Base-by-base conservation (phyloP, 92 coral and sea anemone genomes). In the Nematostella vectensis region DNA sequence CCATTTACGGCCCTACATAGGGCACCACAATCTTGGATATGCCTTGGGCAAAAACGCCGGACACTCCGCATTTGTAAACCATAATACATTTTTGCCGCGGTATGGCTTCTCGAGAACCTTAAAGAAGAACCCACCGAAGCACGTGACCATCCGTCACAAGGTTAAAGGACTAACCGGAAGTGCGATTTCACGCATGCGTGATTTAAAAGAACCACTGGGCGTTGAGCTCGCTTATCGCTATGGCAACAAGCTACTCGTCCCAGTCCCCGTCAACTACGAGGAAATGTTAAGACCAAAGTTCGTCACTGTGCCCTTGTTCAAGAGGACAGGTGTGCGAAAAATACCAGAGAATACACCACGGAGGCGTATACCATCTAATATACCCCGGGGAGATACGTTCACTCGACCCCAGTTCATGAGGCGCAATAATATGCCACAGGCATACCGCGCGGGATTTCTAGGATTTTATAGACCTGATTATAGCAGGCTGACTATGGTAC, bases 161-260 rank as follows among this genome's bases (percentile, higher is more conserved):
- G 42, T 8, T 8, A 36, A 15, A 8, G 15, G 42, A 36, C 42
- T 36, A 8, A 36, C 42, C 9, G 42, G 42, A 8, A 36, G 42
- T 8, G 9, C 8, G 42, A 15, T 15, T 36, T 8, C 42, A 36
- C 42, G 42, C 42, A 36, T 36, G 42, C 42, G 42, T 36, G 29
- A 59, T 53, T 27, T 51, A 18, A 60, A 52, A 1, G 53, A 56
- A 11, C 70, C 70, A 15, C 31, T 64, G 48, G 50, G 42, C 42
- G 37, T 64, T 43, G 54, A 37, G 39, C 54, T 50, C 54, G 70
- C 70, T 29, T 64, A 64, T 37, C 70, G 70, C 58, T 64, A 64
- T 52, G 70, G 70, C 15, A 27, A 64, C 51, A 55, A 60, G 28
- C 70, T 64, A 2, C 70, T 64, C 42, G 60, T 64, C 2, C 70